Conservation (phyloP, 2,888 invertebrate species). For the Chesias legatella region DNA sequence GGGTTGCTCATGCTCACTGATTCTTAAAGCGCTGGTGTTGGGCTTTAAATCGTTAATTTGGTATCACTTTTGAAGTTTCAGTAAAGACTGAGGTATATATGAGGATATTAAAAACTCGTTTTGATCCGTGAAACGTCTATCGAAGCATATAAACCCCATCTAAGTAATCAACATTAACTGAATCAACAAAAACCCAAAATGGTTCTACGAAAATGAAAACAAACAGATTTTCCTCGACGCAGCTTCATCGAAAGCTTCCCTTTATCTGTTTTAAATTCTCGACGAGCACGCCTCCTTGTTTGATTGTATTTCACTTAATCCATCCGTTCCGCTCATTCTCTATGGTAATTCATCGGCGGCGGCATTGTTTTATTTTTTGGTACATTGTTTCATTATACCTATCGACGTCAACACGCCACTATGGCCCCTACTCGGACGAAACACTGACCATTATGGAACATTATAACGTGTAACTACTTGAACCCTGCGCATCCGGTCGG, state of each 20-base stretch:
- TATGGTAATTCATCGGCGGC: conserved; percentile 71
- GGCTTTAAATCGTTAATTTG: too few species aligned
- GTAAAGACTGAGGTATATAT: too few species aligned
- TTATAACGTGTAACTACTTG: conserved; percentile 32
- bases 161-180: conserved; percentile 29
- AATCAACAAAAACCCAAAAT: conserved; percentile 36
- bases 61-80: too few species aligned
- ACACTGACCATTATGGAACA: conserved; percentile 36
- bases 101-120: too few species aligned
- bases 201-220: conserved; percentile 38
- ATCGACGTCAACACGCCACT: conserved; percentile 31
- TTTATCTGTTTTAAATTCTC: conserved; percentile 53
- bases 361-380: conserved; percentile 73
- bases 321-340: conserved; percentile 73
- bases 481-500: conserved; percentile 64
- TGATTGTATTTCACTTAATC: conserved; percentile 75
- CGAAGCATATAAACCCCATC: conserved; percentile 22
- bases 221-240: conserved; percentile 45
- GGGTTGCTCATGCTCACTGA: too few species aligned
- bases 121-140: background rate
- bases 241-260: conserved; percentile 39
- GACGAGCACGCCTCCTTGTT: conserved; percentile 63
- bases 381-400: conserved; percentile 41
- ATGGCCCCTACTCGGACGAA: conserved; percentile 34
- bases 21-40: too few species aligned